These are phyloP conservation scores for Unio pictorum DNA, from an alignment of 2,888 invertebrate species.

Conservation along the genomic window DNA sequence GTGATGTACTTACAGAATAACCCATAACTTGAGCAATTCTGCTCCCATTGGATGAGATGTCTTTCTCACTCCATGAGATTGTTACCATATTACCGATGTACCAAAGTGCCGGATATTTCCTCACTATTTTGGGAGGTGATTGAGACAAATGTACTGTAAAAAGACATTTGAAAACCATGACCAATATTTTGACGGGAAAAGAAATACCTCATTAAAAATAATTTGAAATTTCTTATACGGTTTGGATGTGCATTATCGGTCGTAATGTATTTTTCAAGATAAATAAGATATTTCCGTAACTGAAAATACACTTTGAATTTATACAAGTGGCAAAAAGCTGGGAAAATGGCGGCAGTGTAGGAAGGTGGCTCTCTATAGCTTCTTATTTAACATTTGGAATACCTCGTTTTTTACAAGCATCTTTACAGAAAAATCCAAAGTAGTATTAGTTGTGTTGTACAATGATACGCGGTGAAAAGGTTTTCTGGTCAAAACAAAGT, in stretches of 20 bases:
- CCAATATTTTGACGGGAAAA: not conserved
- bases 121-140: conserved; percentile 23
- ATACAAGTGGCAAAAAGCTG: too few relatives aligned
- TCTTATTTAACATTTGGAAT: too few relatives aligned
- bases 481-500: too few relatives aligned
- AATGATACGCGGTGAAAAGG: too few relatives aligned
- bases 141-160: conserved; percentile 44
- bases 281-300: too few relatives aligned
- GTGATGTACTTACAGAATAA: conserved; percentile 27
- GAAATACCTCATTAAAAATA: not conserved
- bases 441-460: too few relatives aligned
- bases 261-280: too few relatives aligned
- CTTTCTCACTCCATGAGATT: conserved; percentile 28
- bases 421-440: too few relatives aligned
- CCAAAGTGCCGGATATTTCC: conserved; percentile 43
- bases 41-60: conserved; percentile 14
- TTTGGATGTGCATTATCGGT: not conserved
- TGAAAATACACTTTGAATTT: too few relatives aligned
- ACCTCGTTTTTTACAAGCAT: too few relatives aligned
- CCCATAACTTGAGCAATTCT: conserved; percentile 16
- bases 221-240: not conserved
- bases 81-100: conserved; percentile 27
- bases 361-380: too few relatives aligned
- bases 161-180: not conserved
- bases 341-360: too few relatives aligned